A percentile compares a stretch with the other conserved stretches of the same genome.
Conservation (phyloP, 2,797 vertebrate genomes). For the Phataginus tetradactyla region DNA sequence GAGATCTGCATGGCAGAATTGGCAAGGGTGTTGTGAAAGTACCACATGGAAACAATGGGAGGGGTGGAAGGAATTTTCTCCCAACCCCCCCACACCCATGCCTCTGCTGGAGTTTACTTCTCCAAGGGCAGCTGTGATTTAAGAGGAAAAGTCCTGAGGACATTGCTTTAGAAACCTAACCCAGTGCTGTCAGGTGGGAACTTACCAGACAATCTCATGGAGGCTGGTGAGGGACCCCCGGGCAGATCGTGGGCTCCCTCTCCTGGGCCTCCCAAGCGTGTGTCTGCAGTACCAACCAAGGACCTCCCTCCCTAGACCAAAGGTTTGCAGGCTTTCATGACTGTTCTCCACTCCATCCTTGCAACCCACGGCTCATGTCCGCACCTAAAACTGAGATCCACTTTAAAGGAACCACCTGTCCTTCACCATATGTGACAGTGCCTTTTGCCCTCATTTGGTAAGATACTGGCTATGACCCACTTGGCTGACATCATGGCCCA, state of each 20-base stretch:
- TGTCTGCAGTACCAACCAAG: not conserved
- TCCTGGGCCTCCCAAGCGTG: not conserved
- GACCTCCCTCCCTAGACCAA: not conserved
- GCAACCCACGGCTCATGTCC: not conserved
- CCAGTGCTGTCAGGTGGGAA: not conserved
- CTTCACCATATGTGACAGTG: not conserved
- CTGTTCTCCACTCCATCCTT: not conserved
- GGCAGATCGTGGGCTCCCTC: not conserved
- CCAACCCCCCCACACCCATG: not conserved
- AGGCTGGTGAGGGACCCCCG: not conserved
- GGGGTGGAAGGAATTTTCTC: not conserved
- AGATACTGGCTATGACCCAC: not conserved
- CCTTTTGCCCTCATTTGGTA: not conserved
- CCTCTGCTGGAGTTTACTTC: not conserved
- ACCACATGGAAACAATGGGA: not conserved
- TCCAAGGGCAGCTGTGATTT: not conserved
- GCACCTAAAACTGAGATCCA: not conserved
- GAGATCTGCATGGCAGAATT: not conserved
- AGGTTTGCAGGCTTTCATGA: not conserved
- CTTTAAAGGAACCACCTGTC: not conserved
- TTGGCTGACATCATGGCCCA: not conserved
- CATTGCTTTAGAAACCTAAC: not conserved
- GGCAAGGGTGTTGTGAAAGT: not conserved
- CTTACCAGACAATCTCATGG: fast-evolving
- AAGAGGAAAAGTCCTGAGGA: not conserved